Base-by-base conservation (phyloP, 2,113 vertebrate genomes). In the Colaptes auratus region DNA sequence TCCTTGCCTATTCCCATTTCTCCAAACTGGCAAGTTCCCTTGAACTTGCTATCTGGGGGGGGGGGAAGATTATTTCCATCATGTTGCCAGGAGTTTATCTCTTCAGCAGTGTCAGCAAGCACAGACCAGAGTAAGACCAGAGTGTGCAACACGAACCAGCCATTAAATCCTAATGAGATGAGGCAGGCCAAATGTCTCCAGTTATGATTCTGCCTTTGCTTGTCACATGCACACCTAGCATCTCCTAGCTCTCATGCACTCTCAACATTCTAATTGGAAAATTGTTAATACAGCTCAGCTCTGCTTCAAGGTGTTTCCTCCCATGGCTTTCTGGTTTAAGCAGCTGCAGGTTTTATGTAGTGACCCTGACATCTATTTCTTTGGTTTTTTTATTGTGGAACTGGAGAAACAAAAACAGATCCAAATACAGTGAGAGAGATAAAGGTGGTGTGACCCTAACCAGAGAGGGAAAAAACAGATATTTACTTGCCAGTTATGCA, bases 291-390 rank as follows among this genome's bases (percentile, higher is more conserved):
- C 2, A 33, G 9, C 10, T 88, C 72, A 90, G 33, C 31, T 77
- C 16, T 71, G 19, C 36, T 81, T 23, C 17, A 67, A 76, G 13
- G 14, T 25, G 25, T 83, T 83, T 66, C 10, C 24, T 74, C 27
- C 13, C 3, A 28, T 14, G 33, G 63, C 28, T 81, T 44, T 1
- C 3, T 8, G 17, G 11, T 83, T 93, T 59, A 74, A 80, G 64
- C 4, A 66, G 35, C 21, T 73, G 42, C 12, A 74, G 50, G 56
- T 77, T 58, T 70, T 63, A 3, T 55, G 25, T 25, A 50, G 16
- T 1, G 0, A 46, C 33, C 11, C 24, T 59, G 42, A 1, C 0
- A 42, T 6, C 2, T 33, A 9, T 12, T 59, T 79, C 14, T 58
- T 53, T 72, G n/a, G n/a, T 39, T 10, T 39, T 39, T 50, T 65